Conservation (phyloP, 2,797 vertebrate genomes). For the Crypturellus tataupa region DNA sequence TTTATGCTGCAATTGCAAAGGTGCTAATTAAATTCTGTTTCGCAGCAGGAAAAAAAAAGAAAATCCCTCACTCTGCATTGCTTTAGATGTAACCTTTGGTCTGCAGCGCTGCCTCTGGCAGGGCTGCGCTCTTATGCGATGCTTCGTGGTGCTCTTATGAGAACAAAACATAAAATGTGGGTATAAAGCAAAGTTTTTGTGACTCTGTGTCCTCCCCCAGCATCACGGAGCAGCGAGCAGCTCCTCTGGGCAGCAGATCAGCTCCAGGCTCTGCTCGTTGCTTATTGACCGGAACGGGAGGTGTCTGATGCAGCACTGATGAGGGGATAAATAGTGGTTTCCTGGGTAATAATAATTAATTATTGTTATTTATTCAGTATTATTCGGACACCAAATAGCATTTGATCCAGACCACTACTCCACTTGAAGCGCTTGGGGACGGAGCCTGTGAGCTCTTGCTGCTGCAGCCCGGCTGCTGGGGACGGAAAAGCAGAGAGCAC, state of each 20-base stretch:
- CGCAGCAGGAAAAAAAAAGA: background rate
- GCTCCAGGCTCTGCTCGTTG: background rate
- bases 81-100: background rate
- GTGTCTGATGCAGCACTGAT: background rate
- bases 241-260: background rate
- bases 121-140: accelerated
- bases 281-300: background rate
- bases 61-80: accelerated
- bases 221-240: accelerated
- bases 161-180: background rate
- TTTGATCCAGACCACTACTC: too few relatives aligned
- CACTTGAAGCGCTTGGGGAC: background rate
- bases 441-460: too few relatives aligned
- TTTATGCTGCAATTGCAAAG: conserved; percentile 26
- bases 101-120: background rate
- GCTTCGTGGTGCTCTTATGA: accelerated
- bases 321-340: accelerated
- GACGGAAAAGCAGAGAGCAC: background rate
- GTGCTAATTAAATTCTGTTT: conserved; percentile 14
- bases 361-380: background rate
- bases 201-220: background rate
- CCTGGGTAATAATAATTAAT: background rate
- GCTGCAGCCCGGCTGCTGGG: too few relatives aligned
- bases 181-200: background rate
- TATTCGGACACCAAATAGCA: background rate